Conservation (phyloP, 2,797 vertebrate species). For the Sebastiscus tertius region DNA sequence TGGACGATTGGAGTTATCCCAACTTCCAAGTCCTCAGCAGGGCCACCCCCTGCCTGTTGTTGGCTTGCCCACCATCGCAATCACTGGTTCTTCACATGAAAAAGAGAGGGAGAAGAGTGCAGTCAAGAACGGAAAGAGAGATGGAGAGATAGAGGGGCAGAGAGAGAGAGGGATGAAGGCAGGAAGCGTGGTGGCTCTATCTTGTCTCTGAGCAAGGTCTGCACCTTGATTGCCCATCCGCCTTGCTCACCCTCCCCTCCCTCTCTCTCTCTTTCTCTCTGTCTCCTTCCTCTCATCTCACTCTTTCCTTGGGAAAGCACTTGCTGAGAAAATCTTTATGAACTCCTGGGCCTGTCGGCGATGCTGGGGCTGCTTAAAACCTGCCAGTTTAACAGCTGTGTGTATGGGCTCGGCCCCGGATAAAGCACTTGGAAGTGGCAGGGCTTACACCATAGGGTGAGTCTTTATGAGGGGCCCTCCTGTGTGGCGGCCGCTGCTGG, state of each 20-base stretch:
- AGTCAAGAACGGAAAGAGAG: conserved; percentile 59
- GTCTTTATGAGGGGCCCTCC: conserved; percentile 83
- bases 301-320: conserved; percentile 79
- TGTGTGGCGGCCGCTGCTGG: conserved; percentile 77
- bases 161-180: conserved; percentile 47
- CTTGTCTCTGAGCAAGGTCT: conserved; percentile 71
- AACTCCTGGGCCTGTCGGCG: conserved; percentile 77
- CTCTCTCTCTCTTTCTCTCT: conserved; percentile 4
- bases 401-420: conserved; percentile 74
- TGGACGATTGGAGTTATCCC: conserved; percentile 80
- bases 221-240: conserved; percentile 70
- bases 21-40: conserved; percentile 84
- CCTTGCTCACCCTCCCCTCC: conserved; percentile 35
- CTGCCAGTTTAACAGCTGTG: conserved; percentile 84
- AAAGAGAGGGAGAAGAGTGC: conserved; percentile 31
- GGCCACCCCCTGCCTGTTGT: conserved; percentile 74
- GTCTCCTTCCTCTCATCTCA: conserved; percentile 53
- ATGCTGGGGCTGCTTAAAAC: conserved; percentile 75
- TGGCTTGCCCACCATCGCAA: conserved; percentile 69
- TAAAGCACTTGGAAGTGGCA: conserved; percentile 79
- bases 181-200: conserved; percentile 62
- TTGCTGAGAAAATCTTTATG: conserved; percentile 84
- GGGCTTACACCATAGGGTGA: conserved; percentile 80
- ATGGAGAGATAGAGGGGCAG: conserved; percentile 49
- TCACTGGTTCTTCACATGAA: conserved; percentile 64